Conservation (phyloP, 2,797 vertebrate genomes). For the Pangasius macronema region DNA sequence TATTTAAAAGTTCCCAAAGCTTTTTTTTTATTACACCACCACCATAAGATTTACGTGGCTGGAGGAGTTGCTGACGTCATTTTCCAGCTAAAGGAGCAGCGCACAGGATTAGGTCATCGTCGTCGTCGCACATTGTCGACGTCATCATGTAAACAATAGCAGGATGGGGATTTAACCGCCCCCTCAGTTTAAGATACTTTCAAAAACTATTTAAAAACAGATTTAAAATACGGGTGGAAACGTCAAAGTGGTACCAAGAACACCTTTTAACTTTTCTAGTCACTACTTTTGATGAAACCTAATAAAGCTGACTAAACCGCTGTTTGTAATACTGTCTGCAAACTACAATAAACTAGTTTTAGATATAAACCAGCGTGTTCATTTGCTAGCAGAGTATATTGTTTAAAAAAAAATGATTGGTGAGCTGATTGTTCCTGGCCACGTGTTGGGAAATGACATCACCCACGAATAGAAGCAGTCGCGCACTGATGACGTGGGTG, state of each 20-base stretch:
- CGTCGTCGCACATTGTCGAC: neutral
- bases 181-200: neutral
- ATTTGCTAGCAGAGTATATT: neutral
- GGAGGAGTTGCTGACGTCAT: neutral
- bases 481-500: neutral
- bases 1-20: too few relatives aligned
- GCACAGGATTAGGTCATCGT: neutral
- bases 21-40: neutral
- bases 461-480: neutral
- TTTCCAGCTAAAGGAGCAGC: too few relatives aligned
- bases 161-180: neutral
- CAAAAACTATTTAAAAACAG: neutral
- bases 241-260: neutral
- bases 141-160: slow-evolving; percentile 30
- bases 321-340: neutral
- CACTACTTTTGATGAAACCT: neutral
- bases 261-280: neutral
- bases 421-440: neutral
- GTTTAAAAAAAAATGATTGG: neutral
- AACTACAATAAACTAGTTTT: neutral
- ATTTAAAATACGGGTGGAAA: neutral
- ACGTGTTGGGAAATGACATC: slow-evolving; percentile 18
- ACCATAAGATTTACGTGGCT: neutral
- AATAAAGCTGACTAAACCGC: neutral
- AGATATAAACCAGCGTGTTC: neutral